A percentile compares a stretch with the other conserved stretches of the same genome.
These are phyloP conservation scores for Palythoa grandiflora DNA, from an alignment of 92 coral and sea anemone genomes.

Conservation along the genomic window DNA sequence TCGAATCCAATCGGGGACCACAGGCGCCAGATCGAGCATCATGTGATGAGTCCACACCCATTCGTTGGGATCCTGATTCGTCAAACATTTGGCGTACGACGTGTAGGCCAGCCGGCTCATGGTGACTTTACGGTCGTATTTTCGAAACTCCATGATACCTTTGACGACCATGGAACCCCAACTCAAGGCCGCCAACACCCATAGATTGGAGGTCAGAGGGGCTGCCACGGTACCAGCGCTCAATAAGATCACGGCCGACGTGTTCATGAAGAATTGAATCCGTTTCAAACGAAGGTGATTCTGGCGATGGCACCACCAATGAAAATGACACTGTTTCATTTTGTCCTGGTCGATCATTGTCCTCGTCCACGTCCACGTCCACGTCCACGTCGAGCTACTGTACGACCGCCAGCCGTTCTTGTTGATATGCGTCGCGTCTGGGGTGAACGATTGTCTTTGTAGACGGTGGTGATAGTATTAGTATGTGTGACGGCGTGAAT, in stretches of 20 bases:
- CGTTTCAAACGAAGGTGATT: constrained; percentile 4
- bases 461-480: background rate
- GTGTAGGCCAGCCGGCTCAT: no score
- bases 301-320: constrained; percentile 1
- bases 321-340: background rate
- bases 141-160: background rate
- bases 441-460: background rate
- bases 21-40: no score
- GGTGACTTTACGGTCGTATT: no score
- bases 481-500: no score
- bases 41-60: no score
- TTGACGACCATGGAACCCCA: background rate
- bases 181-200: background rate
- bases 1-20: no score
- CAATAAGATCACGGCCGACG: background rate
- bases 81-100: no score
- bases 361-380: background rate
- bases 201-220: background rate
- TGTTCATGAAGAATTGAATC: background rate
- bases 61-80: no score
- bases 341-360: background rate
- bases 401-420: constrained; percentile 1
- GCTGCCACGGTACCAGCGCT: background rate
- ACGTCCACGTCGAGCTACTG: background rate
- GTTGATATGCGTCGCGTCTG: background rate